Conservation (phyloP, 2,113 vertebrate species). For the Tamias sibiricus region DNA sequence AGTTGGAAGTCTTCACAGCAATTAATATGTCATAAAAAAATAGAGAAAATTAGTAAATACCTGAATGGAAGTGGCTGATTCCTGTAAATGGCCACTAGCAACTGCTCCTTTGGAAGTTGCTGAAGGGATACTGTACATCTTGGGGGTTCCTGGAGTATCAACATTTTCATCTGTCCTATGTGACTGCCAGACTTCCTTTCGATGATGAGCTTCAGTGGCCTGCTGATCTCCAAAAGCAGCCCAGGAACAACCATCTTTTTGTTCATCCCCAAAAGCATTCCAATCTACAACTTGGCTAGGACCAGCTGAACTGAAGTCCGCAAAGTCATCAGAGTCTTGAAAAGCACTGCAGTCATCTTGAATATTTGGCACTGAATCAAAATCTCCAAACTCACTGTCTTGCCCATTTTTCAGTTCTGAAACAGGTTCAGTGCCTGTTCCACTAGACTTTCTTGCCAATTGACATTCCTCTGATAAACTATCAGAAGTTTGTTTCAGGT, state of each 20-base stretch:
- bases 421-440: conserved; percentile 71
- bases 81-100: conserved; percentile 80
- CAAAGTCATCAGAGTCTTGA: conserved; percentile 95
- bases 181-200: conserved; percentile 85
- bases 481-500: conserved; percentile 76
- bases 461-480: conserved; percentile 76
- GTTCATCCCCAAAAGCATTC: conserved; percentile 91
- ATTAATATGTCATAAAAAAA: conserved; percentile 21
- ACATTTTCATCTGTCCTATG: conserved; percentile 83
- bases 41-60: conserved; percentile 84
- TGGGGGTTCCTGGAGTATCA: conserved; percentile 75
- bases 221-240: conserved; percentile 89
- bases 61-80: conserved; percentile 86
- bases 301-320: conserved; percentile 95
- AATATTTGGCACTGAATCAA: conserved; percentile 86
- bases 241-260: conserved; percentile 88
- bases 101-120: conserved; percentile 79
- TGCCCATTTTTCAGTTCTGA: conserved; percentile 83
- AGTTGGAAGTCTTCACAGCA: conserved; percentile 2
- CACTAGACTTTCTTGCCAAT: conserved; percentile 69
- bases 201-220: conserved; percentile 81
- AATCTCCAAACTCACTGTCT: conserved; percentile 85
- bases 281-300: conserved; percentile 86
- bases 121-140: conserved; percentile 79
- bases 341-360: conserved; percentile 85